phyloP scores from a whole-genome alignment of 2,113 vertebrate species.

The Lepus timidus region DNA sequence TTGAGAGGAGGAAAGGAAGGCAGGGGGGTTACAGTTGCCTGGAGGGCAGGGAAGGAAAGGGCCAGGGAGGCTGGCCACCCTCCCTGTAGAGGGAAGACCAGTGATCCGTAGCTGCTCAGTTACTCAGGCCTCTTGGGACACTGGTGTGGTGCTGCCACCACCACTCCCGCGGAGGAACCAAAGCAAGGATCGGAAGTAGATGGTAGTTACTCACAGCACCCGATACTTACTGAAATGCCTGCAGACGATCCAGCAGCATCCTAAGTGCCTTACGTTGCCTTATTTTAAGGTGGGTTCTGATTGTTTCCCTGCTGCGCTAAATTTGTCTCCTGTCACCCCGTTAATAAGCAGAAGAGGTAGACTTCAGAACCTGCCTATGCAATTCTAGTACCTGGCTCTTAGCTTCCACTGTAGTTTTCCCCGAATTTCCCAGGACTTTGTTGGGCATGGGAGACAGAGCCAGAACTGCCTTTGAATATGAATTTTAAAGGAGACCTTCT shows the following conservation, averaged over 20 bases:
- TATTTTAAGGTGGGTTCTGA: background rate
- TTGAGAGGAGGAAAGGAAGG: background rate
- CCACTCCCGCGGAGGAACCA: background rate
- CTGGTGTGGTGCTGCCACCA: background rate
- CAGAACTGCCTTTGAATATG: background rate
- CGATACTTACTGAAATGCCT: background rate
- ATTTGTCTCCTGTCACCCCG: conserved; percentile 82
- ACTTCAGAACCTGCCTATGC: background rate
- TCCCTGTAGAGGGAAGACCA: no score
- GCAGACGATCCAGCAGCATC: background rate
- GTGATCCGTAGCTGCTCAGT: background rate
- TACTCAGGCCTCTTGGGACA: background rate
- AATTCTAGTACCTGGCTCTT: background rate
- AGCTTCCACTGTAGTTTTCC: background rate
- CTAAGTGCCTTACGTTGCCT: background rate
- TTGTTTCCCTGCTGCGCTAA: conserved; percentile 67
- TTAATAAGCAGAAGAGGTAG: background rate
- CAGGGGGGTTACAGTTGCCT: background rate
- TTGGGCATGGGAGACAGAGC: background rate
- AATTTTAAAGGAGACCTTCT: background rate
- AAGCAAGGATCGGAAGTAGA: background rate
- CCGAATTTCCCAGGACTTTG: background rate
- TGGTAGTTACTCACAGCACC: background rate
- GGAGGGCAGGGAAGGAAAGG: background rate
- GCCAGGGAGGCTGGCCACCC: no score